Percentiles rank a stretch among this genome's conserved stretches.
Evolutionary conservation across 2,888 invertebrate genomes (phyloP).

Genomic region (Pristionchus arcanus): DNA sequence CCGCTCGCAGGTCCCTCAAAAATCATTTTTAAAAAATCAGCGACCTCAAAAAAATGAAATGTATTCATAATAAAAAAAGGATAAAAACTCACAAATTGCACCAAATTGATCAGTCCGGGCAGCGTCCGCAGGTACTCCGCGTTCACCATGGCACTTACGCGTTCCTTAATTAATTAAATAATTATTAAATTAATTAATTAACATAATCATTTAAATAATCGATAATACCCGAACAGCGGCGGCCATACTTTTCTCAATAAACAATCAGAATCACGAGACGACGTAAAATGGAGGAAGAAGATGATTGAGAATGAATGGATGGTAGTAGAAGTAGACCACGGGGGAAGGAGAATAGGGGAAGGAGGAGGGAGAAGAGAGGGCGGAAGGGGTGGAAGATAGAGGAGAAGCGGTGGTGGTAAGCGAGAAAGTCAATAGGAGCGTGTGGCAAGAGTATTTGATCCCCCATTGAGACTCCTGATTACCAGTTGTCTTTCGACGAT

Average conservation of each 20-base stretch:
- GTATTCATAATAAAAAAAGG: too few species aligned
- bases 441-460: neutral
- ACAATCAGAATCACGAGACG: neutral
- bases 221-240: neutral
- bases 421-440: constrained; percentile 23
- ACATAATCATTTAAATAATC: neutral
- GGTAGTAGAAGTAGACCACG: neutral
- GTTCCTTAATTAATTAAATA: constrained; percentile 19
- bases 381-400: too few species aligned
- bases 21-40: too few species aligned
- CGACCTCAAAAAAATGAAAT: too few species aligned
- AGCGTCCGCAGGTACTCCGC: constrained; percentile 2
- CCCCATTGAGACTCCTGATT: neutral
- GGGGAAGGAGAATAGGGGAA: neutral
- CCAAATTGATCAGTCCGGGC: constrained; percentile 35
- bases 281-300: neutral
- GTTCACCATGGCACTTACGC: constrained; percentile 19
- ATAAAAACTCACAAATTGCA: constrained; percentile 42
- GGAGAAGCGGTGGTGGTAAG: neutral
- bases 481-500: neutral
- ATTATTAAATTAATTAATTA: neutral
- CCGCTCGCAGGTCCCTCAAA: too few species aligned
- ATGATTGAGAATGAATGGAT: neutral
- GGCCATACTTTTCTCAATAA: neutral
- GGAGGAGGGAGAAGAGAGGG: neutral